A percentile compares a stretch with the other conserved stretches of the same genome.
Evolutionary conservation across 1,140 invertebrate species (phyloP).

Genomic region (Dreissena rostriformis): DNA sequence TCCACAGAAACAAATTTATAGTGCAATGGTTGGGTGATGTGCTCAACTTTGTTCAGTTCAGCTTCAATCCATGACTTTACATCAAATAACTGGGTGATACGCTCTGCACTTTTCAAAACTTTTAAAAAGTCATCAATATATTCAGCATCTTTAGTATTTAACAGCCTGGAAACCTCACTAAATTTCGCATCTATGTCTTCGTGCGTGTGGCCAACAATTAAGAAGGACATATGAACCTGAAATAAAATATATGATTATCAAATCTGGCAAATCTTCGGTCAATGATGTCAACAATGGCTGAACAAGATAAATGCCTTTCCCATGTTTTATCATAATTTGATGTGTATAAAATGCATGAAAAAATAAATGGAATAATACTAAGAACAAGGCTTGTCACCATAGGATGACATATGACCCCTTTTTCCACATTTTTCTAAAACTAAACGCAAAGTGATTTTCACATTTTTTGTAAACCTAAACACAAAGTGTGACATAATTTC

Average conservation of each 20-base stretch:
- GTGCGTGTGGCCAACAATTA: constrained; percentile 59
- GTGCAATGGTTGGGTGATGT: constrained; percentile 31
- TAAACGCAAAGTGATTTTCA: too few relatives aligned
- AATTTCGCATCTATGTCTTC: constrained; percentile 58
- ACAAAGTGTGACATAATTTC: too few relatives aligned
- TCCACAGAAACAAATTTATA: constrained; percentile 28
- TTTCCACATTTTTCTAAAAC: too few relatives aligned
- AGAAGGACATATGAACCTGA: constrained; percentile 58
- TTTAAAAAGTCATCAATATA: constrained; percentile 2
- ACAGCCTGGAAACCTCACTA: constrained; percentile 42
- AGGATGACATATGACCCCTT: too few relatives aligned
- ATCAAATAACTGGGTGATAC: constrained; percentile 17
- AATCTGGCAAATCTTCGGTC: too few relatives aligned
- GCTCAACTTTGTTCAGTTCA: constrained; percentile 6
- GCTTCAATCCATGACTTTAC: constrained; percentile 38
- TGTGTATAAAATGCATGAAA: too few relatives aligned
- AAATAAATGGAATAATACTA: too few relatives aligned
- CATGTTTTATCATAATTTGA: too few relatives aligned
- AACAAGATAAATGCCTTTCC: too few relatives aligned
- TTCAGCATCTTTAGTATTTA: constrained; percentile 49
- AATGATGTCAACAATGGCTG: too few relatives aligned
- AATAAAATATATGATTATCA: background rate
- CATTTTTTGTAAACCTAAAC: too few relatives aligned
- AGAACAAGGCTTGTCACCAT: too few relatives aligned
- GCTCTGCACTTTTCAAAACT: constrained; percentile 15